These are phyloP conservation scores for Laticauda colubrina DNA, from an alignment of 2,113 vertebrate species.

Conservation along the genomic window DNA sequence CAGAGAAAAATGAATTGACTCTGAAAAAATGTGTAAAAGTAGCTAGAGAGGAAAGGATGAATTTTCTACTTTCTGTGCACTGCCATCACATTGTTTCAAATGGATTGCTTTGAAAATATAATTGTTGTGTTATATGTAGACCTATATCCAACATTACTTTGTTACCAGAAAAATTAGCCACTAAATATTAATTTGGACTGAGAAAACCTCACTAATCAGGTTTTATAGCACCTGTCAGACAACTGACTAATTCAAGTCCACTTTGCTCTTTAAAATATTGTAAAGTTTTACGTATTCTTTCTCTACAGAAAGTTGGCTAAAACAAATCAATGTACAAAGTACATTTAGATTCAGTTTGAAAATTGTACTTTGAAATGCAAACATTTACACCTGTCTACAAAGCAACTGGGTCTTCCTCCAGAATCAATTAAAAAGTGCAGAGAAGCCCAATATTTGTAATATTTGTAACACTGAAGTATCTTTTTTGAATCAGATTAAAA, in stretches of 20 bases:
- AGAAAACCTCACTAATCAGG: not conserved
- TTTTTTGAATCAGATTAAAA: not conserved
- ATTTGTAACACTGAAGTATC: not conserved
- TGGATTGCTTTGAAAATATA: not conserved
- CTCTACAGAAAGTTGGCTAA: not conserved
- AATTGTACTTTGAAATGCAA: not conserved
- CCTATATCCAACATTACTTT: not conserved
- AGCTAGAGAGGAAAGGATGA: not conserved
- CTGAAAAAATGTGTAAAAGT: not conserved
- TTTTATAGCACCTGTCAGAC: not conserved
- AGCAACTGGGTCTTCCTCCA: not conserved
- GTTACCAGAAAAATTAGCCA: not conserved
- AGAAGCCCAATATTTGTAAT: not conserved
- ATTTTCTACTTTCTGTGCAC: not conserved
- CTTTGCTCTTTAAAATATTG: not conserved
- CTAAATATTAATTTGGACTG: not conserved
- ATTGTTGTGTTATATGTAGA: not conserved
- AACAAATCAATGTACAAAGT: not conserved
- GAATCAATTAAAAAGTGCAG: not conserved
- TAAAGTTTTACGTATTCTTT: not conserved
- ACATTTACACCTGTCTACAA: not conserved
- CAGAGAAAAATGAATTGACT: not conserved
- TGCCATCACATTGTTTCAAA: not conserved
- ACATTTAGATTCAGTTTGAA: not conserved
- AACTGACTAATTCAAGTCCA: not conserved